A percentile compares a stretch with the other conserved stretches of the same genome.
phyloP scores from a whole-genome alignment of 2,797 vertebrate species.

The Menidia menidia region DNA sequence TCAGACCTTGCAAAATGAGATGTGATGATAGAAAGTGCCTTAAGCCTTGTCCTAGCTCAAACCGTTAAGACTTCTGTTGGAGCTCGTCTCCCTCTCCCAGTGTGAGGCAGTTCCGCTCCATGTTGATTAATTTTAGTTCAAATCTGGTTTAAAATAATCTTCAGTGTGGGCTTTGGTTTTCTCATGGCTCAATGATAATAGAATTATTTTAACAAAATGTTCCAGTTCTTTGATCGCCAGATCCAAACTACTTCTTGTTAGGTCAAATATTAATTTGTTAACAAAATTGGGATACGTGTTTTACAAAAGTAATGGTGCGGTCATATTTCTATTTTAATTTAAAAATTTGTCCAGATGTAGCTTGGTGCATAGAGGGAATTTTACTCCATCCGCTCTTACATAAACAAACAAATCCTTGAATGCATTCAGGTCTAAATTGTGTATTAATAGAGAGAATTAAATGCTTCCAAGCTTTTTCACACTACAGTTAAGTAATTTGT shows the following conservation, averaged over 20 bases:
- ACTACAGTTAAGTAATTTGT: too few species aligned
- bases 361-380: too few species aligned
- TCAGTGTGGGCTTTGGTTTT: conserved; percentile 30
- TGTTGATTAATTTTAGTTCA: conserved; percentile 57
- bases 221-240: conserved; percentile 37
- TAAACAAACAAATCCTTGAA: too few species aligned
- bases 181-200: conserved; percentile 52
- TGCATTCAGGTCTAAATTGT: too few species aligned
- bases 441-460: too few species aligned
- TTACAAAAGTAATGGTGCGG: background rate
- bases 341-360: too few species aligned
- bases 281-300: background rate
- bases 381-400: too few species aligned
- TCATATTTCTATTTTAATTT: too few species aligned
- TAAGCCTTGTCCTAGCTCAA: conserved; percentile 57
- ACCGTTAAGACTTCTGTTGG: conserved; percentile 49
- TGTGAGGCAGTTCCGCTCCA: conserved; percentile 46
- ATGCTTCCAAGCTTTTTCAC: too few species aligned
- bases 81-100: conserved; percentile 28
- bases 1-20: conserved; percentile 46
- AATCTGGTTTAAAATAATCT: conserved; percentile 44
- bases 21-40: conserved; percentile 59
- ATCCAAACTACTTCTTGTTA: conserved; percentile 22
- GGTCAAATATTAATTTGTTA: conserved; percentile 13
- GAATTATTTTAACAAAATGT: conserved; percentile 45